These are phyloP conservation scores for Cephus spinipes DNA, from an alignment of 2,888 invertebrate genomes.

Conservation along the genomic window DNA sequence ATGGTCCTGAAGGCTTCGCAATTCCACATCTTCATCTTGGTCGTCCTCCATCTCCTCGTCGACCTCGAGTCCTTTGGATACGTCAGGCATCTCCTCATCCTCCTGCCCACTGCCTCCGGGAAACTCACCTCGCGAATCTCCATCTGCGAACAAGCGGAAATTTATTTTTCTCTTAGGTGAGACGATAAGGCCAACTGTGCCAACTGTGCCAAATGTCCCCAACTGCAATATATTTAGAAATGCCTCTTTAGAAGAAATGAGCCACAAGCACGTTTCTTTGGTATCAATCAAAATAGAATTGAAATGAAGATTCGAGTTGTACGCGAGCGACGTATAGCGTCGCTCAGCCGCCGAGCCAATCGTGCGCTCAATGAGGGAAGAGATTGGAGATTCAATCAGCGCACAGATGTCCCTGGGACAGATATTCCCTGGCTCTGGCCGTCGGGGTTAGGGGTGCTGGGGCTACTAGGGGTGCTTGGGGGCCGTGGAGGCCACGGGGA, in stretches of 20 bases:
- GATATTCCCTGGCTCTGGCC: slow-evolving; percentile 64
- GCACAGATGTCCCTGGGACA: slow-evolving; percentile 67
- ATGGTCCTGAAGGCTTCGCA: slow-evolving; percentile 47
- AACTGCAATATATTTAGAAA: too few species aligned
- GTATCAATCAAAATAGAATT: neutral
- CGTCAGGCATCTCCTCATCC: slow-evolving; percentile 59
- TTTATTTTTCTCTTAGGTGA: neutral
- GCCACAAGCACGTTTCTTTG: too few species aligned
- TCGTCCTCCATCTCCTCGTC: slow-evolving; percentile 70
- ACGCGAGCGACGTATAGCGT: neutral
- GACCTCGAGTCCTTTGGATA: slow-evolving; percentile 63
- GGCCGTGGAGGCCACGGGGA: slow-evolving; percentile 9
- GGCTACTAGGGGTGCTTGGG: slow-evolving; percentile 57
- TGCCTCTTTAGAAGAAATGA: too few species aligned
- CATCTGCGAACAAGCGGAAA: slow-evolving; percentile 63
- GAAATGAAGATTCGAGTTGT: slow-evolving; percentile 16
- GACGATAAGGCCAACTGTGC: too few species aligned
- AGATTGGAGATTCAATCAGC: slow-evolving; percentile 66
- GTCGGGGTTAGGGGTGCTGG: slow-evolving; percentile 56
- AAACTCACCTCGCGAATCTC: slow-evolving; percentile 66
- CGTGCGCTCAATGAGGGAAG: slow-evolving; percentile 37
- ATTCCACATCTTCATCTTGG: slow-evolving; percentile 67
- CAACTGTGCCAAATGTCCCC: too few species aligned
- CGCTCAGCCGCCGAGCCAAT: neutral
- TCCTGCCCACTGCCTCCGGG: slow-evolving; percentile 65